Percentiles rank a stretch among this genome's conserved stretches.
Conservation (phyloP, 2,888 invertebrate species). For the Sicus ferrugineus region DNA sequence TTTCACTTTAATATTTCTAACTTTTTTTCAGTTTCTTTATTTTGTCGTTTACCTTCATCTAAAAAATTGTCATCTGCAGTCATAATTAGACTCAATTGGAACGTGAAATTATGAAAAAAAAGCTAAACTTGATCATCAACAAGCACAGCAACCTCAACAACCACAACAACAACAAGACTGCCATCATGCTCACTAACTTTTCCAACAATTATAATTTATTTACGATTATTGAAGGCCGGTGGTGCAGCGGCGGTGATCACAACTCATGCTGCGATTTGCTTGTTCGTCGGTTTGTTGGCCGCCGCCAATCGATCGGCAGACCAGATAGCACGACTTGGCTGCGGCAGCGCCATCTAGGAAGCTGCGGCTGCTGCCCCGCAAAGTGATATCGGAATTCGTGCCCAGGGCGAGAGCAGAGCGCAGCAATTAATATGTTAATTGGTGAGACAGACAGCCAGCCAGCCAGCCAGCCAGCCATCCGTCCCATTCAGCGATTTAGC, state of each 20-base stretch:
- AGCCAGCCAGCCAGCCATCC: background rate
- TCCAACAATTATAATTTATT: constrained; percentile 28
- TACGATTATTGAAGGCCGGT: constrained; percentile 16
- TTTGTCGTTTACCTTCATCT: no score
- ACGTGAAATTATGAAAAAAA: no score
- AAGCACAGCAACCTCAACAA: no score
- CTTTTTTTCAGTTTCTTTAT: no score
- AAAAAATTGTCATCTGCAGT: no score
- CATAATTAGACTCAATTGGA: no score
- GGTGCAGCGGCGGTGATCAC: constrained; percentile 11
- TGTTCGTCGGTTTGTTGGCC: background rate
- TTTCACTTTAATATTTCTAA: no score
- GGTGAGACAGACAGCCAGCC: background rate
- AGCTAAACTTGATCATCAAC: no score
- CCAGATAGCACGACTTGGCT: background rate
- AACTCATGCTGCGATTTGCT: background rate
- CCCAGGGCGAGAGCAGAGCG: constrained; percentile 11
- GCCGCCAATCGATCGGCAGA: constrained; percentile 12
- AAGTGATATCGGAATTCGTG: constrained; percentile 16
- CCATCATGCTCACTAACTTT: background rate
- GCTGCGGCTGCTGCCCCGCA: background rate
- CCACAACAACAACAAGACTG: no score
- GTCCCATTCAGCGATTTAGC: background rate
- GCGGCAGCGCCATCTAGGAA: background rate
- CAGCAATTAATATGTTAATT: constrained; percentile 33